Percentiles rank a stretch among this genome's conserved stretches.
Conservation (phyloP, 1,140 invertebrate species). For the Pseudomyrmex pallidus region DNA sequence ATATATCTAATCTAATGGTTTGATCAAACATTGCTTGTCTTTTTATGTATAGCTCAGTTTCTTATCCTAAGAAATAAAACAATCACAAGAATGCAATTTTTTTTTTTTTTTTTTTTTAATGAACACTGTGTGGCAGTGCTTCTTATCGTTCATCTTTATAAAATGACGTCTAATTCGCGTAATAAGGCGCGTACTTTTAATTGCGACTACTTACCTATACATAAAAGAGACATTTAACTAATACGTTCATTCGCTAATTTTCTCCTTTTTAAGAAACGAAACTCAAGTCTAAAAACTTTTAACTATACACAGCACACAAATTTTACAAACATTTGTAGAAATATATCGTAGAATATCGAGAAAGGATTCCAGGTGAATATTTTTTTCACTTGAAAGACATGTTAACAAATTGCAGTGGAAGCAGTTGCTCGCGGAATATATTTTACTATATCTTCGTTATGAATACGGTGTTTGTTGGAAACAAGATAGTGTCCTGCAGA, state of each 20-base stretch:
- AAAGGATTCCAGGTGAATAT: background rate
- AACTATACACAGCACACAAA: slow-evolving; percentile 31
- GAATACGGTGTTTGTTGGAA: slow-evolving; percentile 84
- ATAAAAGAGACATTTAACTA: background rate
- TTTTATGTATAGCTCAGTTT: too few species aligned
- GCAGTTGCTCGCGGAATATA: slow-evolving; percentile 23
- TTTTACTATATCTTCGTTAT: slow-evolving; percentile 83
- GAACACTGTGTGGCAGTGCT: slow-evolving; percentile 57
- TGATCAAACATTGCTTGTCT: background rate
- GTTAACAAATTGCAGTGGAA: slow-evolving; percentile 25
- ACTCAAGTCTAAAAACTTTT: background rate
- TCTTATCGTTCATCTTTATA: background rate
- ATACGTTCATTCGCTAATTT: background rate
- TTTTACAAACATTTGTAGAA: slow-evolving; percentile 36
- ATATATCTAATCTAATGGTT: background rate
- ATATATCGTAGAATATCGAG: background rate
- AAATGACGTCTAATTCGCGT: background rate
- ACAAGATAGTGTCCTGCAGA: slow-evolving; percentile 82
- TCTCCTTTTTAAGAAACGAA: slow-evolving; percentile 5
- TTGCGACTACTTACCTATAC: slow-evolving; percentile 10
- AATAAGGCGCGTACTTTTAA: too few species aligned
- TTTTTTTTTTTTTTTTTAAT: background rate
- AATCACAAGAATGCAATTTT: slow-evolving; percentile 22
- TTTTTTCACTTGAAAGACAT: background rate
- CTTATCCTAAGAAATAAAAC: slow-evolving; percentile 18